Base-by-base conservation (phyloP, 2,888 invertebrate genomes). In the Drosophila paracracens region DNA sequence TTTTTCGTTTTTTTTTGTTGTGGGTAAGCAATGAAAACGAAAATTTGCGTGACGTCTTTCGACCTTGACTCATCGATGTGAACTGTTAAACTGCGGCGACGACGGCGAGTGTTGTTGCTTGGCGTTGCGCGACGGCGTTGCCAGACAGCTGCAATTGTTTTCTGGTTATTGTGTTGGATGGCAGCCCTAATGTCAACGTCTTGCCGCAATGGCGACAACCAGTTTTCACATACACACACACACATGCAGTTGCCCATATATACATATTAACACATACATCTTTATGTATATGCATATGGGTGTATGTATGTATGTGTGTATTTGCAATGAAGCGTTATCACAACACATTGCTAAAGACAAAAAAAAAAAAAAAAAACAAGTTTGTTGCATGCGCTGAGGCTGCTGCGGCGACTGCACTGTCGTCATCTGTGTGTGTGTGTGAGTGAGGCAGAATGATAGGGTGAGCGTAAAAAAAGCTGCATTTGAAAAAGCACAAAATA, bases 61-160 rank as follows among this genome's bases (percentile, higher is more conserved):
- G 92, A 92, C 92, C 92, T 92, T 92, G 92, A 92, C 92, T 92
- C 92, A 92, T 91, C 92, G 91, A 90, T 90, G 89, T 92, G 92
- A 92, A 92, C 92, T 92, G 92, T 91, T 90, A 91, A 92, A 91
- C 88, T 90, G 89, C 75, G 79, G 73, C 74, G 76, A 81, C 76
- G 75, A 46, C 71, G 65, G 56, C 74, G 70, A 81, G 54, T 69
- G 80, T 74, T 78, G 76, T 67, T 85, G 78, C 71, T 70, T 77
- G 65, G 56, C 74, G 74, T 67, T 67, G 58, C 54, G 62, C 62
- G 48, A 61, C 53, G 67, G 68, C 77, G 81, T 83, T 83, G 81
- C 81, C 81, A 82, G 81, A 83, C 67, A 70, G 66, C 68, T 66
- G 59, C 70, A 33, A 74, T 46, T 58, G 70, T 54, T 66, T 61